Evolutionary conservation across 2,888 invertebrate genomes (phyloP).

Genomic region (Scrobipalpa costella): DNA sequence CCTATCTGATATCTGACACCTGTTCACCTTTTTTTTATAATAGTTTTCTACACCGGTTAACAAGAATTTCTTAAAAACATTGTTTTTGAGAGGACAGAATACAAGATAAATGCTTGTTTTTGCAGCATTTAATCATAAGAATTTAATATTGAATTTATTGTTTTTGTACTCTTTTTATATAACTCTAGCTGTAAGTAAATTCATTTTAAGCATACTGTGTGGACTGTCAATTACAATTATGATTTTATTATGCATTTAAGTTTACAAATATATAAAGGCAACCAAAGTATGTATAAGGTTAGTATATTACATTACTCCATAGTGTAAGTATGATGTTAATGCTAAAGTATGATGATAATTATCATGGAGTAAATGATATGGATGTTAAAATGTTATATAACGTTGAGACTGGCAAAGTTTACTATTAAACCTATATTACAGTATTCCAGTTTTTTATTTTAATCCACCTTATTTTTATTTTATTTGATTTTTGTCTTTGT

Average conservation of each 20-base stretch:
- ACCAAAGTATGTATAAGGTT: neutral
- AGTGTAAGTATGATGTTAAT: neutral
- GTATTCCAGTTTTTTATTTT: too few relatives aligned
- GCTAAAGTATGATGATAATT: neutral
- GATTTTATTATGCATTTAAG: neutral
- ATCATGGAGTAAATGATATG: too few relatives aligned
- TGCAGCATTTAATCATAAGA: neutral
- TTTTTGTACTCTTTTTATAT: constrained; percentile 5
- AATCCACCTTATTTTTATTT: too few relatives aligned
- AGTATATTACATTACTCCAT: neutral
- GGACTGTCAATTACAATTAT: neutral
- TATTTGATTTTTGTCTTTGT: too few relatives aligned
- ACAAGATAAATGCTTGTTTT: neutral
- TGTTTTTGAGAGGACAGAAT: neutral
- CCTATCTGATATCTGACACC: neutral
- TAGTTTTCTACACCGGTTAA: neutral
- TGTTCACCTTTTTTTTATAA: neutral
- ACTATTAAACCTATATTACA: neutral
- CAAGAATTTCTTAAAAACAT: neutral
- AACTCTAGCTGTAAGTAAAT: neutral
- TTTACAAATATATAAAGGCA: neutral
- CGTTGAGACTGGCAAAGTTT: constrained; percentile 20
- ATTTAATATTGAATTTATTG: neutral
- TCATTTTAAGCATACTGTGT: neutral
- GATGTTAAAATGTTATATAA: neutral